phyloP scores from a whole-genome alignment of 1,140 invertebrate genomes.

The Macrotrachela quadricornifera region DNA sequence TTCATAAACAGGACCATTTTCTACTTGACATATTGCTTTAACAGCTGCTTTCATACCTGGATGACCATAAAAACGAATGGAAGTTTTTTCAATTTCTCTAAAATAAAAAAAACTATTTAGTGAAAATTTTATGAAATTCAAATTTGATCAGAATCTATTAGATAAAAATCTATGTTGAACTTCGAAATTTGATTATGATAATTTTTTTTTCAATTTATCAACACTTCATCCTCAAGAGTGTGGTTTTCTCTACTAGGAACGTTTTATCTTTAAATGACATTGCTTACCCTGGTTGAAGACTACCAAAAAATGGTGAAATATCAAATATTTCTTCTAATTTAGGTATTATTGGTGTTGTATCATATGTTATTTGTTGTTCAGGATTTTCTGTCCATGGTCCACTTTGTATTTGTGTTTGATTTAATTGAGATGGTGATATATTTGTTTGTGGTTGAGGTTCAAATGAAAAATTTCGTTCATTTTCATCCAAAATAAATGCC shows the following conservation, averaged over 20 bases:
- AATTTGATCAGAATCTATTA: no score
- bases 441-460: constrained; percentile 13
- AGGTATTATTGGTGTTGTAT: not conserved
- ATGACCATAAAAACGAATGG: constrained; percentile 30
- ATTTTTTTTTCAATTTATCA: no score
- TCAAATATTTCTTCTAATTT: constrained; percentile 24
- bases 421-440: constrained; percentile 2
- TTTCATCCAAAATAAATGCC: constrained; percentile 13
- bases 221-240: no score
- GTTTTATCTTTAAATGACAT: no score
- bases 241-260: no score
- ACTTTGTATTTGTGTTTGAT: not conserved
- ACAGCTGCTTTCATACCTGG: constrained; percentile 23
- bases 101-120: no score
- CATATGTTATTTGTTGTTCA: constrained; percentile 1
- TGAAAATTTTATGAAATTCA: no score
- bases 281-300: constrained; percentile 16
- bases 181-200: no score
- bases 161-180: no score
- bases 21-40: constrained; percentile 27
- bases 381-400: not conserved
- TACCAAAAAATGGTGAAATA: constrained; percentile 27
- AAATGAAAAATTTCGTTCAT: constrained; percentile 14
- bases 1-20: constrained; percentile 28
- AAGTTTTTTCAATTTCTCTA: constrained; percentile 26